phyloP scores from a whole-genome alignment of 2,888 invertebrate genomes.

The Apantesis nais region DNA sequence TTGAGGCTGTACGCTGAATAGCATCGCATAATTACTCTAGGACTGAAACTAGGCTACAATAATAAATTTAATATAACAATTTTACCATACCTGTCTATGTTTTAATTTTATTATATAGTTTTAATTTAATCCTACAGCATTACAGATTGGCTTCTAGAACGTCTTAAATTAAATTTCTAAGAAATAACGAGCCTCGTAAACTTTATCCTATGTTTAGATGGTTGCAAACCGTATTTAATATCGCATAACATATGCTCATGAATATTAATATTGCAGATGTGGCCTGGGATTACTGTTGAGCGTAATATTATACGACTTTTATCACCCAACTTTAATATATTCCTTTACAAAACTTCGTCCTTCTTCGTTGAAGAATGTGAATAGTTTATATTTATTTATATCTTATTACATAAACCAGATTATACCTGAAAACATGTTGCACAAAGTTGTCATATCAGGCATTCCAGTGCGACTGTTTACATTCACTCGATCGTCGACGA shows the following conservation, averaged over 20 bases:
- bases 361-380: neutral
- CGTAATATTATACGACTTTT: slow-evolving; percentile 29
- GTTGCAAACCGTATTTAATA: slow-evolving; percentile 36
- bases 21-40: neutral
- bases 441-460: neutral
- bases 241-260: slow-evolving; percentile 45
- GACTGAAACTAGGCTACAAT: neutral
- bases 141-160: neutral
- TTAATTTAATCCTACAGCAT: neutral
- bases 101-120: neutral
- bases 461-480: too few species aligned
- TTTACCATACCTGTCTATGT: neutral
- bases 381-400: neutral
- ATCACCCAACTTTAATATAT: slow-evolving; percentile 23
- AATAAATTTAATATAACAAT: neutral
- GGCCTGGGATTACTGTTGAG: slow-evolving; percentile 28
- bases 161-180: slow-evolving; percentile 22
- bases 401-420: neutral
- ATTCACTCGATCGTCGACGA: too few species aligned
- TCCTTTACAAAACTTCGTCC: neutral
- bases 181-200: slow-evolving; percentile 48
- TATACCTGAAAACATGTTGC: neutral
- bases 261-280: slow-evolving; percentile 44
- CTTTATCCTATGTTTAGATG: slow-evolving; percentile 34
- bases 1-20: too few species aligned